phyloP scores from a whole-genome alignment of 2,113 vertebrate genomes.

The Chaetodon auriga region DNA sequence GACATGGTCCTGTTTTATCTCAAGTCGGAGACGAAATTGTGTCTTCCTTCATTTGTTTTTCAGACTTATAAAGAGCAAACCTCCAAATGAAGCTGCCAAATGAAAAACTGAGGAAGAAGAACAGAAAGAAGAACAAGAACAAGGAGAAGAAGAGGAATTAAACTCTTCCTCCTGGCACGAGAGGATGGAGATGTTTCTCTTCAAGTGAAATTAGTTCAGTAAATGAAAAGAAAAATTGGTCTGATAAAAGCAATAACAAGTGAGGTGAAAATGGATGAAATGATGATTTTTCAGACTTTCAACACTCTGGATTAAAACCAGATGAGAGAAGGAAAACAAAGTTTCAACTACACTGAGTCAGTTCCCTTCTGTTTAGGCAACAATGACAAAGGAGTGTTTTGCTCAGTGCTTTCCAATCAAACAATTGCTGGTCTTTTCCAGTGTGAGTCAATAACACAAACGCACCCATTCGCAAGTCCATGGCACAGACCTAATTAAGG shows the following conservation, averaged over 20 bases:
- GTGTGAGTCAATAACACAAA: too few relatives aligned
- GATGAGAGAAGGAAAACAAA: background rate
- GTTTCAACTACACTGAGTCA: background rate
- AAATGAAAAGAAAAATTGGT: background rate
- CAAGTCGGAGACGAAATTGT: too few relatives aligned
- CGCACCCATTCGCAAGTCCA: background rate
- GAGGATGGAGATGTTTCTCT: too few relatives aligned
- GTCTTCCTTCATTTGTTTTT: too few relatives aligned
- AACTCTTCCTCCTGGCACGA: too few relatives aligned
- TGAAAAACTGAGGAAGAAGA: too few relatives aligned
- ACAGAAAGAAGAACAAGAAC: too few relatives aligned
- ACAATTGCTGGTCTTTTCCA: background rate
- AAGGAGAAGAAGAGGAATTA: too few relatives aligned
- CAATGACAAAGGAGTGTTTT: slow-evolving; percentile 3
- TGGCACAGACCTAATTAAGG: background rate
- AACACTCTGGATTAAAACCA: background rate
- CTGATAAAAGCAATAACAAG: too few relatives aligned
- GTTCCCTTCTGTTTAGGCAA: background rate
- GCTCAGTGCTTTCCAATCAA: background rate
- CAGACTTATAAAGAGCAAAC: too few relatives aligned
- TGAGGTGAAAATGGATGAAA: background rate
- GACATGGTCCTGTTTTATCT: too few relatives aligned
- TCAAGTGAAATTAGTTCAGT: background rate
- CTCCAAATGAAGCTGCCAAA: too few relatives aligned
- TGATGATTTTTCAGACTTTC: background rate